Evolutionary conservation across 2,888 invertebrate genomes (phyloP).

Genomic region (Polydrusus cervinus): DNA sequence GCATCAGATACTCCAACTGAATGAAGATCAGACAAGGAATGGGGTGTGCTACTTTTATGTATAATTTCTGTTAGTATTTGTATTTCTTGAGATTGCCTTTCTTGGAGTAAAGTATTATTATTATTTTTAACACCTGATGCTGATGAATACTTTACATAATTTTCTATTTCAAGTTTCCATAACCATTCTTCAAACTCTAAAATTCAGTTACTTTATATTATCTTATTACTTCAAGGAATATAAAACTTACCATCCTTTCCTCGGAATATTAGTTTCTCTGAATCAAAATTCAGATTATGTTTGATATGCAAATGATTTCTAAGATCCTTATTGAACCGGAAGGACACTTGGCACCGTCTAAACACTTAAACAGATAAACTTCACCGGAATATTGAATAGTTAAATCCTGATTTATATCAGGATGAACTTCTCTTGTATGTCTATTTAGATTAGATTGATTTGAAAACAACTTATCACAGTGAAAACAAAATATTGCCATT

Average conservation of each 20-base stretch:
- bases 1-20: too few relatives aligned
- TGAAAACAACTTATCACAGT: background rate
- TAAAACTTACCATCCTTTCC: background rate
- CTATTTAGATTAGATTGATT: background rate
- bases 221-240: background rate
- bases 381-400: background rate
- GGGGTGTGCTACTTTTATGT: too few relatives aligned
- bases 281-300: background rate
- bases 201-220: background rate
- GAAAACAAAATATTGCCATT: background rate
- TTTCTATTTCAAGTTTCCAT: background rate
- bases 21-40: too few relatives aligned
- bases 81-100: too few relatives aligned
- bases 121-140: background rate
- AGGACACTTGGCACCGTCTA: too few relatives aligned
- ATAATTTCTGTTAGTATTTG: too few relatives aligned
- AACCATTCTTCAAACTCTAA: background rate
- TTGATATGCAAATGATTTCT: background rate
- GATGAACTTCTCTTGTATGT: conserved; percentile 3
- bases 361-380: background rate
- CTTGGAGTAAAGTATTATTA: too few relatives aligned
- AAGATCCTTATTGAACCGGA: background rate
- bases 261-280: background rate
- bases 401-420: background rate
- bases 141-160: background rate